A percentile compares a stretch with the other conserved stretches of the same genome.
Evolutionary conservation across 2,888 invertebrate species (phyloP).

Genomic region (Ormyrus labotus): DNA sequence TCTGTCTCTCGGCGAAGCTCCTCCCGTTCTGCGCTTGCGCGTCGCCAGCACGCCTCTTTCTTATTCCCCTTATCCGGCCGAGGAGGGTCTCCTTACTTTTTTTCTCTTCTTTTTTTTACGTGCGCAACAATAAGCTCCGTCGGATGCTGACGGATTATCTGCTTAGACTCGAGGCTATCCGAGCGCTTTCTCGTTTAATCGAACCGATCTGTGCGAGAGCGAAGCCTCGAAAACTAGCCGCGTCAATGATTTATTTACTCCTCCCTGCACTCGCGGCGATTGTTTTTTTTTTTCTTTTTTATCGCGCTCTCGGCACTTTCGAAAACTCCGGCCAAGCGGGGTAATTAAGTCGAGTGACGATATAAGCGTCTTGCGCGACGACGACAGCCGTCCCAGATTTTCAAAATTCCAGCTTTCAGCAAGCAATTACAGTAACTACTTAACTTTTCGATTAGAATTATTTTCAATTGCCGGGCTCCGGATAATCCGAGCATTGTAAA

Average conservation of each 20-base stretch:
- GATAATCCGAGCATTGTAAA: no score
- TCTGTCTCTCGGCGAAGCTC: slow-evolving; percentile 13
- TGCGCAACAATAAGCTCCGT: slow-evolving; percentile 45
- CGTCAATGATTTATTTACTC: slow-evolving; percentile 19
- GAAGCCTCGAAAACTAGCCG: neutral
- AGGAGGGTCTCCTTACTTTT: neutral
- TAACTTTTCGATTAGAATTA: neutral
- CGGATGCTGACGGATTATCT: slow-evolving; percentile 45
- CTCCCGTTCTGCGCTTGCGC: slow-evolving; percentile 7
- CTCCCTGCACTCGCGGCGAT: neutral
- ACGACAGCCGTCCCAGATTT: no score
- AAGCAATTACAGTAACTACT: no score
- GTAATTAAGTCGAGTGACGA: no score
- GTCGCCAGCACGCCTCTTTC: slow-evolving; percentile 41
- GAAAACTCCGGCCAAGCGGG: neutral
- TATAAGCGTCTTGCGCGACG: no score
- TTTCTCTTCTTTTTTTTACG: slow-evolving; percentile 24
- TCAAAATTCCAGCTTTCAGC: no score
- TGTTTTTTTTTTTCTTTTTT: neutral
- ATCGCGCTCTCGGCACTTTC: neutral
- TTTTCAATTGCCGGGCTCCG: neutral
- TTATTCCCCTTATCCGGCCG: slow-evolving; percentile 18
- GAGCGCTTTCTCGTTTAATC: slow-evolving; percentile 15
- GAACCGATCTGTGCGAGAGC: neutral
- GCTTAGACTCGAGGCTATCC: slow-evolving; percentile 32